Evolutionary conservation across 2,888 invertebrate genomes (phyloP), one percentile per base, ranked within the genome.

Genomic region (Caenorhabditis sp.): DNA sequence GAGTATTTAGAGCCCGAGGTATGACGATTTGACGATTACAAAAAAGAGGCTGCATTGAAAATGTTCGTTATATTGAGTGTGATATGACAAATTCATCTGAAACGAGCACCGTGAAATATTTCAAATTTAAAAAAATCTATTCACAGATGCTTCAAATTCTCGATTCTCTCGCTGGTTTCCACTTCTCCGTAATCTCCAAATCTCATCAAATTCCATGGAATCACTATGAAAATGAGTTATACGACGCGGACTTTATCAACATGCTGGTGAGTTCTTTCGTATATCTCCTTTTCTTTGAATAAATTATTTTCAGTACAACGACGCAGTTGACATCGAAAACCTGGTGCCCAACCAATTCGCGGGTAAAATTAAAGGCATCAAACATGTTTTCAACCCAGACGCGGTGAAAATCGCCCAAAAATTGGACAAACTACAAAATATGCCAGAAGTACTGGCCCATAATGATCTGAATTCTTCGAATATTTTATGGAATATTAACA

Each of bases 391-490:
- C 50, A 63, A 70, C 54, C 62, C 59, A 49, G 52, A 70, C 49
- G 53, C 62, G 20, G 66, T 70, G 21, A 2, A 57, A 27, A 66
- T 66, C 4, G 53, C 66, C 5, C 62, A 66, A 14, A 23, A 63
- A 10, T 17, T 38, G 5, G 63, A 70, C 17, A 25, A 14, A 3
- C 5, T 63, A 52, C 26, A 56, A 31, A 62, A 62, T 38, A 62
- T 70, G 53, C 70, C 70, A 12, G 53, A 66, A n/a, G 59, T 70
- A 7, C 25, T 70, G 0, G 62, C 63, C 5, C 70, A 70, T 56
- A 70, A 70, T 56, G 70, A 70, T 49, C 21, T 70, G 66, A 70
- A 70, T 23, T 53, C 70, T 14, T 70, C 70, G 7, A 70, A 70
- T 27, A 59, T 70, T 50, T 36, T 70, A 21, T 70, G 70, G 70